Conservation (phyloP, 2,113 vertebrate species). For the Micronycteris hirsuta region DNA sequence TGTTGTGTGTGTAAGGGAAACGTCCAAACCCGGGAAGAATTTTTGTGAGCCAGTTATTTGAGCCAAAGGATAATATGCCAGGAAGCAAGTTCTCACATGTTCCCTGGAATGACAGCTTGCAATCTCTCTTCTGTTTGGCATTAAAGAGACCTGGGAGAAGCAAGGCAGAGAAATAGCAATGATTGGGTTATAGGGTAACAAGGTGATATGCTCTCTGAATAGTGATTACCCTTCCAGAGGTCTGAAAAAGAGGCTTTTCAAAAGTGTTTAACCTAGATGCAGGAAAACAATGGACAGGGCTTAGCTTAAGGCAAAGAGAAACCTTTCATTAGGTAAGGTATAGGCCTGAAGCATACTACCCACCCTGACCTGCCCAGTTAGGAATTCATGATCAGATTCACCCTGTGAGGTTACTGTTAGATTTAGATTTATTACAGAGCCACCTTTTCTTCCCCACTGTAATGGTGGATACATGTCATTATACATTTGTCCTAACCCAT, state of each 20-base stretch:
- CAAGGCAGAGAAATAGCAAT: background rate
- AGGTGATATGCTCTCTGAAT: background rate
- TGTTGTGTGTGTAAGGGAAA: background rate
- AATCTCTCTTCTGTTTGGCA: background rate
- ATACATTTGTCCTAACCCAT: background rate
- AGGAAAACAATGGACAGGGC: background rate
- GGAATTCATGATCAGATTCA: background rate
- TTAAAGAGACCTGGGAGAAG: background rate
- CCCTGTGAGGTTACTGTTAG: background rate
- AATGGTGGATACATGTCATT: background rate
- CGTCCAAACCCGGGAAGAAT: background rate
- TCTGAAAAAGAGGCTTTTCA: background rate
- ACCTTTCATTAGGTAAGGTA: background rate
- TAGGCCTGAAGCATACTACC: background rate
- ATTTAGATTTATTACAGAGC: background rate
- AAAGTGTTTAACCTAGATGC: background rate
- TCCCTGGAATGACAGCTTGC: background rate
- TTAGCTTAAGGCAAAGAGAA: background rate
- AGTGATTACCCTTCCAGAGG: background rate
- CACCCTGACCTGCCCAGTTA: background rate
- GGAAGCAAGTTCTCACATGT: background rate
- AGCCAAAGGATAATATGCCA: background rate
- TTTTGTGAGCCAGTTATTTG: background rate
- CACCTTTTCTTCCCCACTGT: background rate
- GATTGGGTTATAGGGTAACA: no score